phyloP scores from a whole-genome alignment of 2,113 vertebrate genomes.

The Pristiophorus japonicus region DNA sequence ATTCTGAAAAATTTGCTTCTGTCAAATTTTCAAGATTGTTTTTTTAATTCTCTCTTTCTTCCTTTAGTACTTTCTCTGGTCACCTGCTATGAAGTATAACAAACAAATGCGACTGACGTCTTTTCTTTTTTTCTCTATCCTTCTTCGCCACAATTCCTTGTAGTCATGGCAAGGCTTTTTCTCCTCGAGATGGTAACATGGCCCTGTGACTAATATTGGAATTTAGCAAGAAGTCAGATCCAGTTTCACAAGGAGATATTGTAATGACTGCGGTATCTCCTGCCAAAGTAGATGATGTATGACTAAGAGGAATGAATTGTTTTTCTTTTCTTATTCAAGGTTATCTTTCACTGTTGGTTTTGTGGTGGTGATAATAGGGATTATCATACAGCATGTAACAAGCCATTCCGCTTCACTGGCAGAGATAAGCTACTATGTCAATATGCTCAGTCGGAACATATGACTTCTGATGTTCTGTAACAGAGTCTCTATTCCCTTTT shows the following conservation, averaged over 20 bases:
- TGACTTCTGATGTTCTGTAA: slow-evolving; percentile 6
- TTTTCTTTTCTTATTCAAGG: slow-evolving; percentile 53
- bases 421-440: slow-evolving; percentile 59
- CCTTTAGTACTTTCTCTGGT: slow-evolving; percentile 43
- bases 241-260: slow-evolving; percentile 80
- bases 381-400: slow-evolving; percentile 69
- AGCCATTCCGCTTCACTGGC: slow-evolving; percentile 60
- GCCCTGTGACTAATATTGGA: slow-evolving; percentile 93
- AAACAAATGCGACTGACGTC: slow-evolving; percentile 43
- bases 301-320: slow-evolving; percentile 63
- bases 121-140: slow-evolving; percentile 30
- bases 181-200: slow-evolving; percentile 58
- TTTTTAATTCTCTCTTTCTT: slow-evolving; percentile 38
- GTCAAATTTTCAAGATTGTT: slow-evolving; percentile 46
- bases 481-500: background rate
- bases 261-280: slow-evolving; percentile 73
- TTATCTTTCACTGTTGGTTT: slow-evolving; percentile 69
- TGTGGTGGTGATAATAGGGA: slow-evolving; percentile 72
- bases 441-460: slow-evolving; percentile 32
- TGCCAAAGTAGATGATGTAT: slow-evolving; percentile 79
- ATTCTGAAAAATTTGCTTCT: slow-evolving; percentile 43
- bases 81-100: slow-evolving; percentile 43
- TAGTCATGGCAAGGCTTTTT: background rate
- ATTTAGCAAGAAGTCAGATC: slow-evolving; percentile 99
- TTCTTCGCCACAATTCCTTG: background rate